These are phyloP conservation scores for Capitulum mitella DNA, from an alignment of 2,888 invertebrate species.

Conservation along the genomic window DNA sequence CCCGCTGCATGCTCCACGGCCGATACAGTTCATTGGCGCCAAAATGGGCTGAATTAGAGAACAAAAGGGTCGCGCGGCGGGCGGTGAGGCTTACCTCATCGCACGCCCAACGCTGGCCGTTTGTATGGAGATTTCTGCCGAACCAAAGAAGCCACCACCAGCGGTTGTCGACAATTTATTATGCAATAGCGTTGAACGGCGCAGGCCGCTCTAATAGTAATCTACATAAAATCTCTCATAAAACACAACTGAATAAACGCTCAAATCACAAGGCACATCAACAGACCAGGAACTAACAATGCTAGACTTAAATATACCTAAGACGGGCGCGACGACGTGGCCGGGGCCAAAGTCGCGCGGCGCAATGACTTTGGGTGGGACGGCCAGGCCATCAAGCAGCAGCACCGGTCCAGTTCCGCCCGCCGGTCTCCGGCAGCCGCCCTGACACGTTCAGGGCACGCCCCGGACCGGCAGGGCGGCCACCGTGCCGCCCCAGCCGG, in stretches of 20 bases:
- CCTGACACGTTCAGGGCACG: no score
- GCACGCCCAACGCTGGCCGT: background rate
- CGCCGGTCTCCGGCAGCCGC: background rate
- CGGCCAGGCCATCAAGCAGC: background rate
- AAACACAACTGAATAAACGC: slow-evolving; percentile 11
- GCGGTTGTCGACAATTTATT: slow-evolving; percentile 21
- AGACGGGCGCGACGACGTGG: background rate
- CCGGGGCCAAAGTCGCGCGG: no score
- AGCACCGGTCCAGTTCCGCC: background rate
- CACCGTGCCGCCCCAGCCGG: no score
- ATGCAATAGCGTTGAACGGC: background rate
- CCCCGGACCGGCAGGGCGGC: no score
- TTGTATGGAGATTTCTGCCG: slow-evolving; percentile 6
- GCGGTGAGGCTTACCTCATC: slow-evolving; percentile 2
- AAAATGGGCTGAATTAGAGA: slow-evolving; percentile 19
- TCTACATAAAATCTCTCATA: slow-evolving; percentile 18
- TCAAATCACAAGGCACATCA: background rate
- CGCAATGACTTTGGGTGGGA: background rate
- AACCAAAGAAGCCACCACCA: background rate
- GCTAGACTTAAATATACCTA: background rate
- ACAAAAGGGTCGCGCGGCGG: background rate
- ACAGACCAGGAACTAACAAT: background rate
- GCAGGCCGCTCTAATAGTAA: background rate
- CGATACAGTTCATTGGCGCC: slow-evolving; percentile 19
- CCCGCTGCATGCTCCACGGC: background rate